These are phyloP conservation scores for Notospermus geniculatus DNA, from an alignment of 1,140 invertebrate species.

Conservation along the genomic window DNA sequence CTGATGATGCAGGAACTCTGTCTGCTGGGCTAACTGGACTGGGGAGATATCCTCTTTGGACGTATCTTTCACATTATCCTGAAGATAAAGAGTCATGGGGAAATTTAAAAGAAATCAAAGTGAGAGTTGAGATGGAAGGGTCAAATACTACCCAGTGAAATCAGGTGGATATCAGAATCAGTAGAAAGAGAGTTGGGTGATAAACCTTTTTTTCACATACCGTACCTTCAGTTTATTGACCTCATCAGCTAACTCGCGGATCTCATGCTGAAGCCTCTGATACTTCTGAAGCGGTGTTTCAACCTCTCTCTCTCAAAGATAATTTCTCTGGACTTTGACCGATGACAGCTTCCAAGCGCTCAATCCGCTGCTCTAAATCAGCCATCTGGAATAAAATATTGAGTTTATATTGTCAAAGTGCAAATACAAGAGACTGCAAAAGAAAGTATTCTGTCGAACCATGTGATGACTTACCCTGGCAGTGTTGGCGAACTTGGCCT, in stretches of 20 bases:
- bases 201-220: not conserved
- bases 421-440: too few species aligned
- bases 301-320: conserved; percentile 42
- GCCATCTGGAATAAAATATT: conserved; percentile 39
- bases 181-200: not conserved
- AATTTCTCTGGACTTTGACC: conserved; percentile 58
- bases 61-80: conserved; percentile 49
- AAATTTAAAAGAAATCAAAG: too few species aligned
- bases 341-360: conserved; percentile 72
- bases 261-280: conserved; percentile 80
- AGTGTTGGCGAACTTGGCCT: conserved; percentile 68
- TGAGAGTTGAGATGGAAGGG: too few species aligned
- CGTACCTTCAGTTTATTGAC: conserved; percentile 56
- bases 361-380: conserved; percentile 60
- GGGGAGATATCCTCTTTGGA: conserved; percentile 49
- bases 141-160: too few species aligned
- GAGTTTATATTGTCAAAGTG: too few species aligned
- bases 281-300: conserved; percentile 85
- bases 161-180: too few species aligned
- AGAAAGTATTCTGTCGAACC: too few species aligned
- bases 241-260: conserved; percentile 79
- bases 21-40: conserved; percentile 55
- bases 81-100: conserved; percentile 23
- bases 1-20: conserved; percentile 62
- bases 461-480: conserved; percentile 66